Percentiles rank a stretch among this genome's conserved stretches.
Evolutionary conservation across 2,113 vertebrate species (phyloP).

Genomic region (Varanus komodoensis): DNA sequence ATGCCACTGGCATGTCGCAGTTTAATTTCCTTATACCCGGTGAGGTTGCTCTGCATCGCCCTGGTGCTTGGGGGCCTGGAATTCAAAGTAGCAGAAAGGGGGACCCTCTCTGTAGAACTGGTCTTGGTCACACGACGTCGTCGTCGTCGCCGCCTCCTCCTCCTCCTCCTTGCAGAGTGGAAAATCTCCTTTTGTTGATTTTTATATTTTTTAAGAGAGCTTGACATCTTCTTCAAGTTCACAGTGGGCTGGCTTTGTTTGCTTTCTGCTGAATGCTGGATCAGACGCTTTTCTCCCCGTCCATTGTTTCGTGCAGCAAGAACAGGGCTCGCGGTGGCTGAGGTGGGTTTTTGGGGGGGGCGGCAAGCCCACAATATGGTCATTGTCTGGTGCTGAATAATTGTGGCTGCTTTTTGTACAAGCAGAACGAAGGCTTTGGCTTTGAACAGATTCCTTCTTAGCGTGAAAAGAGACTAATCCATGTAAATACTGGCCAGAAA

Average conservation of each 20-base stretch:
- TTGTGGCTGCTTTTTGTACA: constrained; percentile 98
- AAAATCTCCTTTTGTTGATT: constrained; percentile 79
- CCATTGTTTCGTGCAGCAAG: constrained; percentile 94
- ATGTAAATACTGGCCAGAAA: constrained; percentile 99
- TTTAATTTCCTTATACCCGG: too few relatives aligned
- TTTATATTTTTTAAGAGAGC: constrained; percentile 82
- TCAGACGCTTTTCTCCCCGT: constrained; percentile 83
- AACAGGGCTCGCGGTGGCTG: constrained; percentile 94
- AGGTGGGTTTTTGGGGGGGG: constrained; percentile 78
- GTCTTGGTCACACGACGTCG: constrained; percentile 78
- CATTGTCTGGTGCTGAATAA: constrained; percentile 99
- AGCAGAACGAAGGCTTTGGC: constrained; percentile 96
- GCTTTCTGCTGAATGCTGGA: constrained; percentile 97
- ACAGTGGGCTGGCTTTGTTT: constrained; percentile 98
- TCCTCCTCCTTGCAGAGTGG: neutral
- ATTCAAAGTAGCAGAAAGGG: constrained; percentile 72
- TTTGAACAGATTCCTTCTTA: constrained; percentile 98
- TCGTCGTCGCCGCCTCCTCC: neutral
- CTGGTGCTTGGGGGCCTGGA: constrained; percentile 17
- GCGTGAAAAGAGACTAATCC: constrained; percentile 99
- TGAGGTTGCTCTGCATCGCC: constrained; percentile 53
- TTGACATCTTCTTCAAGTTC: constrained; percentile 92
- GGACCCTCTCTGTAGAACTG: constrained; percentile 74
- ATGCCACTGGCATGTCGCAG: too few relatives aligned
- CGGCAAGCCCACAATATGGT: constrained; percentile 98